phyloP scores from a whole-genome alignment of 2,888 invertebrate genomes.

The Nomada goodeniana region DNA sequence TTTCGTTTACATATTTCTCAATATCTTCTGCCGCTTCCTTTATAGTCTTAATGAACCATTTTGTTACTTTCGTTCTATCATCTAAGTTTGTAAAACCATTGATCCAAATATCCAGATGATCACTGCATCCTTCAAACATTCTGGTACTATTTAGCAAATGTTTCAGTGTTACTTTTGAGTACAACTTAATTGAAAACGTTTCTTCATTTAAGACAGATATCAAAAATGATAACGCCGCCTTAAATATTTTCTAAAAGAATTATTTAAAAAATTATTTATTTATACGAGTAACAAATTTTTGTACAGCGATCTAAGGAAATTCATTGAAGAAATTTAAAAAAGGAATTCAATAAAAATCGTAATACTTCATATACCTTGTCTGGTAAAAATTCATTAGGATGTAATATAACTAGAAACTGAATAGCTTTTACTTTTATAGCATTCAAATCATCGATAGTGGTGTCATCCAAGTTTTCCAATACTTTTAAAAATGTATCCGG shows the following conservation, averaged over 20 bases:
- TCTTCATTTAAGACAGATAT: slow-evolving; percentile 69
- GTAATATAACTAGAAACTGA: slow-evolving; percentile 82
- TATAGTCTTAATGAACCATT: slow-evolving; percentile 77
- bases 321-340: neutral
- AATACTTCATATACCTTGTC: slow-evolving; percentile 60
- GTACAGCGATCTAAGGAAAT: too few relatives aligned
- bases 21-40: slow-evolving; percentile 67
- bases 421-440: slow-evolving; percentile 83
- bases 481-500: slow-evolving; percentile 67
- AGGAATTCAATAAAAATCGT: slow-evolving; percentile 3
- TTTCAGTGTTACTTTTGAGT: slow-evolving; percentile 86
- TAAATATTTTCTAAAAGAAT: slow-evolving; percentile 71
- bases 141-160: slow-evolving; percentile 87
- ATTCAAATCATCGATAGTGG: slow-evolving; percentile 57
- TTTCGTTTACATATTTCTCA: slow-evolving; percentile 75
- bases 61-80: slow-evolving; percentile 70
- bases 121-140: slow-evolving; percentile 88
- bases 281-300: neutral
- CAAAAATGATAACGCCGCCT: slow-evolving; percentile 73
- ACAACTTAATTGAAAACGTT: slow-evolving; percentile 45
- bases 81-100: slow-evolving; percentile 83
- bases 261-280: neutral
- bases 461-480: slow-evolving; percentile 60
- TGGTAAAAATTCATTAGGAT: slow-evolving; percentile 80
- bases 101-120: slow-evolving; percentile 89